These are phyloP conservation scores for Periophthalmus modestus DNA, from an alignment of 2,113 vertebrate genomes.

Conservation along the genomic window DNA sequence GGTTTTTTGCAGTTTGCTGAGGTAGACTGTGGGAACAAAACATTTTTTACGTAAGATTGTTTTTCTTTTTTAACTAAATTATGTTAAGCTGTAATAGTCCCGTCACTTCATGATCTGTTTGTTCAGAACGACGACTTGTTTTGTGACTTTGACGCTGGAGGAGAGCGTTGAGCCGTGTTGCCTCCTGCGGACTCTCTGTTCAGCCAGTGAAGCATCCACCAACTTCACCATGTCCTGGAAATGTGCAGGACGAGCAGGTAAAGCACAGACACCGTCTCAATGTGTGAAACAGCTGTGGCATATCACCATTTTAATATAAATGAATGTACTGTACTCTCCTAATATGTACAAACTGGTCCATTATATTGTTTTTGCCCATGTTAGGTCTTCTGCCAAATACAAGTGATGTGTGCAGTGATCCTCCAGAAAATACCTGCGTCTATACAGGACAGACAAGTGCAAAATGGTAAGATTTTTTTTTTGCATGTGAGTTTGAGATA, in stretches of 20 bases:
- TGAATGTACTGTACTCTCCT: background rate
- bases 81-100: background rate
- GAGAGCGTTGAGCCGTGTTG: constrained; percentile 43
- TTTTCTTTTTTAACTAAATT: background rate
- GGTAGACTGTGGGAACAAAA: constrained; percentile 34
- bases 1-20: constrained; percentile 50
- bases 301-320: background rate
- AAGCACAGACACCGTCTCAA: background rate
- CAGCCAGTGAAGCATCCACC: constrained; percentile 11
- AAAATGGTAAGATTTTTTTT: constrained; percentile 56
- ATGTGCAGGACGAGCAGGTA: constrained; percentile 43
- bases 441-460: constrained; percentile 8
- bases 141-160: constrained; percentile 42
- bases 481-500: background rate
- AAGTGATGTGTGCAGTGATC: constrained; percentile 20
- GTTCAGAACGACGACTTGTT: constrained; percentile 51
- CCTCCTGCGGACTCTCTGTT: constrained; percentile 50
- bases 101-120: background rate
- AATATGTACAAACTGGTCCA: background rate
- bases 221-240: constrained; percentile 40
- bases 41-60: constrained; percentile 41
- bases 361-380: constrained; percentile 17
- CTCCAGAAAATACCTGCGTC: constrained; percentile 21
- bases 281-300: background rate
- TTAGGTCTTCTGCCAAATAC: constrained; percentile 5